Evolutionary conservation across 1,140 invertebrate genomes (phyloP).

Genomic region (Drosophila ohnishii): DNA sequence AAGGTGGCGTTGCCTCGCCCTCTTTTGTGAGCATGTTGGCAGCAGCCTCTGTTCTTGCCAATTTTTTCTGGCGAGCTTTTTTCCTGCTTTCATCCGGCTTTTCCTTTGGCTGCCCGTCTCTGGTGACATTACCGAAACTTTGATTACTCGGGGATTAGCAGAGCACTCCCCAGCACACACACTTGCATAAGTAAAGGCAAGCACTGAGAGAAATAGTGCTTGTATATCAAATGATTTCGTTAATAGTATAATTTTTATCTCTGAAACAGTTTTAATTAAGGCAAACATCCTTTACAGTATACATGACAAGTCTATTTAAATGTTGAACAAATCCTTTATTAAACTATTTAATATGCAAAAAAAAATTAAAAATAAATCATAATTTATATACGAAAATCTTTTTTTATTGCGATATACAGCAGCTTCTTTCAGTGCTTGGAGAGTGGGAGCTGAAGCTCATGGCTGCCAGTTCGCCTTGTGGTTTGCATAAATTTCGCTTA

Average conservation of each 20-base stretch:
- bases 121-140: slow-evolving; percentile 75
- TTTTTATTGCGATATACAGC: not conserved
- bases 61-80: slow-evolving; percentile 57
- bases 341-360: not conserved
- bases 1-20: not conserved
- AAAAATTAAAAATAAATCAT: not conserved
- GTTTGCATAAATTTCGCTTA: slow-evolving; percentile 81
- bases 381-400: not conserved
- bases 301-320: not conserved
- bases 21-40: slow-evolving; percentile 28
- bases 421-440: not conserved
- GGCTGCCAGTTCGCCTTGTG: slow-evolving; percentile 71
- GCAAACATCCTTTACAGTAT: not conserved
- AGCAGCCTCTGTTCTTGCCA: slow-evolving; percentile 17
- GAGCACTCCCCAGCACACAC: slow-evolving; percentile 44
- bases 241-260: too few relatives aligned
- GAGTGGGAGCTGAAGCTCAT: slow-evolving; percentile 14
- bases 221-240: not conserved
- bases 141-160: slow-evolving; percentile 81
- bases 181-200: slow-evolving; percentile 37
- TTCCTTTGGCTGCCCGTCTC: slow-evolving; percentile 47
- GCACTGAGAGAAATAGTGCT: not conserved
- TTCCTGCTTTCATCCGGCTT: slow-evolving; percentile 27
- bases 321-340: not conserved
- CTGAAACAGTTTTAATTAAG: not conserved